Percentiles rank a stretch among this genome's conserved stretches.
Conservation (phyloP, 2,113 vertebrate genomes). For the Oenanthe melanoleuca region DNA sequence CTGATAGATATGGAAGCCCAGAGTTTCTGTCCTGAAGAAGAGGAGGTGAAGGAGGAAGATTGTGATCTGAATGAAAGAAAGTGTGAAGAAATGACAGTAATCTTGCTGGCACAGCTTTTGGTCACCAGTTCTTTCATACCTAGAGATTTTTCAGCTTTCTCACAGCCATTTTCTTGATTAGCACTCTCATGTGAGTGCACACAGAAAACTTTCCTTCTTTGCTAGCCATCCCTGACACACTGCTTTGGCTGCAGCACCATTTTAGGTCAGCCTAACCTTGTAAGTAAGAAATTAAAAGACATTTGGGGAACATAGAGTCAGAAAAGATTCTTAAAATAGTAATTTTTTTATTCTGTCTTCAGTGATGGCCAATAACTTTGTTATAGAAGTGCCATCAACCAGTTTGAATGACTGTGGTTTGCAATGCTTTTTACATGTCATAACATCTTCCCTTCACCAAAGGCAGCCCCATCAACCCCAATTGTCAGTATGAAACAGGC, state of each 20-base stretch:
- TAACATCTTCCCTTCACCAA: not conserved
- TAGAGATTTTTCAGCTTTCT: slow-evolving; percentile 22
- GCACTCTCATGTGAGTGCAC: not conserved
- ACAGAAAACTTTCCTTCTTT: not conserved
- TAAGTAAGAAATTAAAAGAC: not conserved
- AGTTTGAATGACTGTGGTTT: not conserved
- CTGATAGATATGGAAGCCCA: not conserved
- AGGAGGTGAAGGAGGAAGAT: slow-evolving; percentile 1
- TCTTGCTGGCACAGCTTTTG: slow-evolving; percentile 16
- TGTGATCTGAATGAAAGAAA: not conserved
- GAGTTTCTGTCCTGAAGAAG: not conserved
- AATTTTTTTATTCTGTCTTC: not conserved
- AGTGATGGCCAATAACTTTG: not conserved
- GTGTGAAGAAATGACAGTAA: slow-evolving; percentile 1
- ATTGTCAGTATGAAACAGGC: not conserved
- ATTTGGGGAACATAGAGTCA: not conserved
- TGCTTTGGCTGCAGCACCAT: not conserved
- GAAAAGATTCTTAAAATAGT: not conserved
- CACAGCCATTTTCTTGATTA: not conserved
- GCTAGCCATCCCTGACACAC: not conserved
- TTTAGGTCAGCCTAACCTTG: not conserved
- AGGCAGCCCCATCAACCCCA: not conserved
- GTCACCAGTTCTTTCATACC: not conserved
- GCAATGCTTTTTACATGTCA: not conserved
- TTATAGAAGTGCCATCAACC: not conserved